Evolutionary conservation across 2,113 vertebrate species (phyloP), one percentile per base, ranked within the genome.

Genomic region (Pseudopipra pipra): DNA sequence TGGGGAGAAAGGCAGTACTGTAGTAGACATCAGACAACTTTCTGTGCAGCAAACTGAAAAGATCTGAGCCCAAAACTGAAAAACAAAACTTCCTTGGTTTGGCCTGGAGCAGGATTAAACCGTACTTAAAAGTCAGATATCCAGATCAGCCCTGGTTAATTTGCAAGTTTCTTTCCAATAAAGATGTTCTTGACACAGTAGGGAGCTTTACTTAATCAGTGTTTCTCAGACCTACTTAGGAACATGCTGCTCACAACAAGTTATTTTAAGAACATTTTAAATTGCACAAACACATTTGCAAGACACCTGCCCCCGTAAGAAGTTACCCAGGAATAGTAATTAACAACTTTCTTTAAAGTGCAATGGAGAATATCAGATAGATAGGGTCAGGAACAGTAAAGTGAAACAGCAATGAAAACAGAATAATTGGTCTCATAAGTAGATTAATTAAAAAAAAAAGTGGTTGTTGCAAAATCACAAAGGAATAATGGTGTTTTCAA

Each of bases 221-320:
- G 65, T 70, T 85, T 88, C 83, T 88, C 70, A 92, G 83, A 74
- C 58, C 82, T 94, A 39, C 67, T 93, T 95, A 73, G 46, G 68
- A 94, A 76, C 33, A 71, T 68, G 37, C 88, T 94, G 88, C 59
- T 82, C 59, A 47, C 88, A 92, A 79, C 25, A 70, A 62, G 28
- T 37, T 95, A 84, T 94, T 95, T 94, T 83, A 93, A 95, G 78
- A 85, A 73, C 15, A 76, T 85, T 93, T 77, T 73, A 70, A 88
- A 84, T 77, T 85, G 55, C 47, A 51, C 1, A 3, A 95, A 86
- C 83, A 84, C 55, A 80, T 92, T 88, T 77, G 46, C 75, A 74
- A 94, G 79, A 90, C 85, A 90, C 88, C 88, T 94, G 82, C 37
- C 85, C 71, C 51, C 80, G 37, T 67, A 90, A 86, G 67, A 85